Base-by-base conservation (phyloP, 2,888 invertebrate genomes). In the Cheilosia grossa region DNA sequence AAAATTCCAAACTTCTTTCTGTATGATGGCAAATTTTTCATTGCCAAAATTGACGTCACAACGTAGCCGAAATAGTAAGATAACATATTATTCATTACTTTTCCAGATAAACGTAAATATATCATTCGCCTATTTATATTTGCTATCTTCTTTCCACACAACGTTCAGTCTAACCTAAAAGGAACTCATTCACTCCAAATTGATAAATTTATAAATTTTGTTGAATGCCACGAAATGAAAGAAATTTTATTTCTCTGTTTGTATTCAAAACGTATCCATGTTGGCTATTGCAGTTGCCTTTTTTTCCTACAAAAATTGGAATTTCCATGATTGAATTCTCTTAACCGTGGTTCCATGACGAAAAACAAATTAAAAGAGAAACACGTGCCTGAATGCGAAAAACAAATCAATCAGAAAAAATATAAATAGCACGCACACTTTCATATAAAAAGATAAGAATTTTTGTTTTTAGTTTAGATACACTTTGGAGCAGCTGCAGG, bases 181-280 rank as follows among this genome's bases (percentile, higher is more conserved):
- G 15, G 27, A 58, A 66, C 40, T 59, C 33, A 33, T 67, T 33
- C 59, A 42, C 9, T 53, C 24, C 17, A 69, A 49, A 54, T 33
- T 40, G 51, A 51, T 67, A 59, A 51, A 61, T 54, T 77, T 61
- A 42, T 67, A 59, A 27, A 61, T 54, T 77, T 61, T 69, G 61
- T 77, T 69, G 61, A 5, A 40, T 69, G 63, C n/a, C 44, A 77
- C 56, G 64, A 64, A 58, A 61, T 42, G 19, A 49, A 51, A 47
- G 4, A 47, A 37, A 59, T 27, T 58, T 2, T 19, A 21, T 44
- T 13, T 30, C n/a, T 54, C 56, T 19, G 13, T 51, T 72, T 30
- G 44, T 63, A 63, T 63, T 73, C 49, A 66, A 27, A 47, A 44
- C 44, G 47, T 24, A 47, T 73, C 47, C 54, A 56, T 21, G 27